Percentiles rank a stretch among this genome's conserved stretches.
phyloP scores from a whole-genome alignment of 2,888 invertebrate genomes.

The Patella pellucida region DNA sequence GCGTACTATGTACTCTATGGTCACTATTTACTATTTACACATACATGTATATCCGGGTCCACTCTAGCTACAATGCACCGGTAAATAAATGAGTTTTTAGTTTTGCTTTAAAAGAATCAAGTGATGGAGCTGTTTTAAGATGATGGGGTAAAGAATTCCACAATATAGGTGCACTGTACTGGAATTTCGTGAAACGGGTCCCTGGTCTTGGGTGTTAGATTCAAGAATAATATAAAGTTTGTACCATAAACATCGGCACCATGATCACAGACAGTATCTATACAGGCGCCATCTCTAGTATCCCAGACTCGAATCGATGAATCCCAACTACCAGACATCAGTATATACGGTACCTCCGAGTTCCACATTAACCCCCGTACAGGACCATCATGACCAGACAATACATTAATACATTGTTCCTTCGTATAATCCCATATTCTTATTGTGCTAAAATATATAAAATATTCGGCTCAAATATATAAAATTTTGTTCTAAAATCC shows the following conservation, averaged over 20 bases:
- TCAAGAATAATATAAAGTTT: constrained; percentile 11
- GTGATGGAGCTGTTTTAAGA: no score
- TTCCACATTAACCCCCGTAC: constrained; percentile 72
- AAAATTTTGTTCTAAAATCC: no score
- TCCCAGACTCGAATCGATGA: constrained; percentile 71
- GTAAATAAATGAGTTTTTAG: no score
- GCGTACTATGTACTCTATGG: no score
- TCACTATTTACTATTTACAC: no score
- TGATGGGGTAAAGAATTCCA: no score
- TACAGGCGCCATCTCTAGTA: constrained; percentile 68
- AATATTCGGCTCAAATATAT: neutral
- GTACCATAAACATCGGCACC: constrained; percentile 73
- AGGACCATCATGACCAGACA: constrained; percentile 70
- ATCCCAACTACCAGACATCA: constrained; percentile 72
- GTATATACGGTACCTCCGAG: constrained; percentile 70
- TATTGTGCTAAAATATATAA: constrained; percentile 49
- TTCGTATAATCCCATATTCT: constrained; percentile 71
- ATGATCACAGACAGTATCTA: constrained; percentile 70
- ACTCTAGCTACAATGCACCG: no score
- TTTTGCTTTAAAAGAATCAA: no score
- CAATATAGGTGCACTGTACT: no score
- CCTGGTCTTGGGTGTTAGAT: no score
- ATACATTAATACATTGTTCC: constrained; percentile 64
- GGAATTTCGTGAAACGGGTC: no score
- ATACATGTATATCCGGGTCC: no score